Percentiles rank a stretch among this genome's conserved stretches.
phyloP scores from a whole-genome alignment of 1,140 invertebrate species.

The Solenopsis fugax region DNA sequence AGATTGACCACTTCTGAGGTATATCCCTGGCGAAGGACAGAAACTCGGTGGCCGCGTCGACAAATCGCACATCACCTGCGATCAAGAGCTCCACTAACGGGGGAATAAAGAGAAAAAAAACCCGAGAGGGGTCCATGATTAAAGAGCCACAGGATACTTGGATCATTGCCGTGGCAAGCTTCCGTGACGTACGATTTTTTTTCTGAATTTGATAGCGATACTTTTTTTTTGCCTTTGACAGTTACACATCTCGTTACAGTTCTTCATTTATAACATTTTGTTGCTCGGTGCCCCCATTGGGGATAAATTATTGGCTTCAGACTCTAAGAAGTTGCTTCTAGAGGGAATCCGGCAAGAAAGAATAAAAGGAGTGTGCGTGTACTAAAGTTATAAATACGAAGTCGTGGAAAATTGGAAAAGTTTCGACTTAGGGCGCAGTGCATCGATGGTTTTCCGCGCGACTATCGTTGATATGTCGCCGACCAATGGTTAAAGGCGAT shows the following conservation, averaged over 20 bases:
- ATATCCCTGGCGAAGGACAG: slow-evolving; percentile 2
- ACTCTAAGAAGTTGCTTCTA: slow-evolving; percentile 8
- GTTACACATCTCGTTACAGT: background rate
- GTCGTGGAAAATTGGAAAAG: slow-evolving; percentile 83
- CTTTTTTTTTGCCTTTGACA: slow-evolving; percentile 13
- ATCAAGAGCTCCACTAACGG: background rate
- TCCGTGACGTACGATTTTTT: slow-evolving; percentile 2
- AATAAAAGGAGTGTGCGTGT: slow-evolving; percentile 48
- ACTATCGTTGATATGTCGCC: slow-evolving; percentile 66
- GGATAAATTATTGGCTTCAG: slow-evolving; percentile 39
- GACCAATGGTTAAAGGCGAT: slow-evolving; percentile 56
- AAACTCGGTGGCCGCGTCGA: slow-evolving; percentile 13
- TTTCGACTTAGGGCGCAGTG: slow-evolving; percentile 66
- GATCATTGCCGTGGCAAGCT: background rate
- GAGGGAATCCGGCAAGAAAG: slow-evolving; percentile 32
- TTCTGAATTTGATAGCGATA: background rate
- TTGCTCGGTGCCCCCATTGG: background rate
- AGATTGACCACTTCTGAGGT: slow-evolving; percentile 22
- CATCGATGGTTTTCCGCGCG: slow-evolving; percentile 58
- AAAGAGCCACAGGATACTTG: background rate
- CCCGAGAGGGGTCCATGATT: background rate
- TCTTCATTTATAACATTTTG: slow-evolving; percentile 16
- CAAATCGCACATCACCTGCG: slow-evolving; percentile 48
- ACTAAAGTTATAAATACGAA: slow-evolving; percentile 80
- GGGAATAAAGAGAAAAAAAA: background rate